phyloP scores from a whole-genome alignment of 2,797 vertebrate genomes.

The Hyperoplus immaculatus region DNA sequence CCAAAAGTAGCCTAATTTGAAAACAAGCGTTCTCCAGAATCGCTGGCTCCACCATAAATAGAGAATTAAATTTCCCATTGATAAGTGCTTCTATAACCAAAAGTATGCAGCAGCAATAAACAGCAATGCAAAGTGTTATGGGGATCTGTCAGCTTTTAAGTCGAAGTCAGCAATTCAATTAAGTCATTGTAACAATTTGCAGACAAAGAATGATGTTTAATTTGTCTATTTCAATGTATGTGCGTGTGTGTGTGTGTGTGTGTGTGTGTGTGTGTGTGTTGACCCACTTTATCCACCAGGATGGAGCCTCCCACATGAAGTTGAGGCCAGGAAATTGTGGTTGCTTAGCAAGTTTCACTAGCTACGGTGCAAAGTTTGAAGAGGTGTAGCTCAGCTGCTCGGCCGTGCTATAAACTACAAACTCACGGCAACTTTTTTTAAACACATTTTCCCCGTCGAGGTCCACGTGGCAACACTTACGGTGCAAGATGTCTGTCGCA shows the following conservation, averaged over 20 bases:
- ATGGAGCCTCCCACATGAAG: constrained; percentile 61
- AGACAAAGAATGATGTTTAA: constrained; percentile 11
- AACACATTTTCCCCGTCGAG: neutral
- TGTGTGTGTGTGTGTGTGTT: constrained; percentile 22
- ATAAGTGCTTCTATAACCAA: neutral
- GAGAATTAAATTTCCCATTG: neutral
- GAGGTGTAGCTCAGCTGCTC: constrained; percentile 46
- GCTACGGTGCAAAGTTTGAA: constrained; percentile 68
- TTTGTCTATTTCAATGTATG: neutral
- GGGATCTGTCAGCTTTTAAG: neutral
- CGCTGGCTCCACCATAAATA: neutral
- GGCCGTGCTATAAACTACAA: constrained; percentile 2
- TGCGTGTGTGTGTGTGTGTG: neutral
- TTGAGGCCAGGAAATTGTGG: constrained; percentile 70
- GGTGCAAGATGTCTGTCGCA: constrained; percentile 92
- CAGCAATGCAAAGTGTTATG: neutral
- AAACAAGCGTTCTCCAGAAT: too few species aligned
- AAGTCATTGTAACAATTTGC: constrained; percentile 3
- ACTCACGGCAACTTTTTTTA: neutral
- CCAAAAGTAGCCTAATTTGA: too few species aligned
- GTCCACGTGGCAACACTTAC: constrained; percentile 28
- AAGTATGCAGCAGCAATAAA: neutral
- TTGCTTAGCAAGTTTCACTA: constrained; percentile 72
- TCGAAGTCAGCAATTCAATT: neutral
- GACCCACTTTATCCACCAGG: constrained; percentile 50